Conservation (phyloP, 2,797 vertebrate genomes). For the Chaetophractus vellerosus region DNA sequence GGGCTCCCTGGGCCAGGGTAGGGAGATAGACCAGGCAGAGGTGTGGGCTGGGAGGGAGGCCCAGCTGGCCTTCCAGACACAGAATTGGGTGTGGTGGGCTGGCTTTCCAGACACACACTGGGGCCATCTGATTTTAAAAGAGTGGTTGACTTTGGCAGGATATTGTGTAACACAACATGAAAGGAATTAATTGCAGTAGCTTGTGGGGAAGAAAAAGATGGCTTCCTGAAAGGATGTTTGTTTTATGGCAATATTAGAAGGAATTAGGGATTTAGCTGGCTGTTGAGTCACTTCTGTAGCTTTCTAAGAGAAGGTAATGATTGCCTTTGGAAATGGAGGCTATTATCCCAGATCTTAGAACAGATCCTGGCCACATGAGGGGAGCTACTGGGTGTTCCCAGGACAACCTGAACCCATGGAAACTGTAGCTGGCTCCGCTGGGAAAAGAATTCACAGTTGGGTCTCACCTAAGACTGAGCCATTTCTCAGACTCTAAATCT, state of each 20-base stretch:
- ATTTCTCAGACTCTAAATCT: not conserved
- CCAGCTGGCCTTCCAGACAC: not conserved
- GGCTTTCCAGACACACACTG: not conserved
- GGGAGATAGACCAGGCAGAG: not conserved
- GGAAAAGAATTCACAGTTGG: not conserved
- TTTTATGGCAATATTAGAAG: not conserved
- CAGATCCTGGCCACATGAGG: not conserved
- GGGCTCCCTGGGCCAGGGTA: not conserved
- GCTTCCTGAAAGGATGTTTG: not conserved
- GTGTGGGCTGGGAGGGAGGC: not conserved
- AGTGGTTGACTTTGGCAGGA: not conserved
- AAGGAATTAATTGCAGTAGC: not conserved
- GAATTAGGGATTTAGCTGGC: not conserved
- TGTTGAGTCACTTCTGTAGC: not conserved
- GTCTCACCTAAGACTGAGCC: not conserved
- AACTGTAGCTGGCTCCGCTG: too few species aligned
- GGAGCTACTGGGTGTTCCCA: not conserved
- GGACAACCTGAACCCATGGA: not conserved
- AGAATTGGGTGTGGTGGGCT: not conserved
- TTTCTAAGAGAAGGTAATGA: not conserved
- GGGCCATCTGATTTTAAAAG: not conserved
- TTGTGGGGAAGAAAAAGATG: not conserved
- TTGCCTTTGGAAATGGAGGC: not conserved
- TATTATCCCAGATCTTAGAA: not conserved
- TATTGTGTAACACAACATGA: not conserved